Evolutionary conservation across 2,888 invertebrate species (phyloP).

Genomic region (Anaspis maculata): DNA sequence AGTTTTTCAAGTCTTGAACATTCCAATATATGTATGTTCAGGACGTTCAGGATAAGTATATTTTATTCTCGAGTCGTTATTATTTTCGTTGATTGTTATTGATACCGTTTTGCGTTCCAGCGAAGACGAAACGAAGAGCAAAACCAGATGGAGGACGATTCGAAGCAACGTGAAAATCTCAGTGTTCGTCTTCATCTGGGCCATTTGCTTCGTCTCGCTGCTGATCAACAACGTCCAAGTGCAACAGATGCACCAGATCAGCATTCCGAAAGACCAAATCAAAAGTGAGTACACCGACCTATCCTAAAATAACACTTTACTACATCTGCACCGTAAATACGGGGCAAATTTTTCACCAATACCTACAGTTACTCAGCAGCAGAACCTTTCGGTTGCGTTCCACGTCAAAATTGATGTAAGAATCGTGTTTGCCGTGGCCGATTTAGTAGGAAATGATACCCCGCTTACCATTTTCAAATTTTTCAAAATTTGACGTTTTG

Average conservation of each 20-base stretch:
- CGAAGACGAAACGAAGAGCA: not conserved
- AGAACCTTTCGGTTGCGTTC: too few species aligned
- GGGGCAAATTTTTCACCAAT: not conserved
- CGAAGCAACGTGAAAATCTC: slow-evolving; percentile 44
- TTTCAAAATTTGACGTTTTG: too few species aligned
- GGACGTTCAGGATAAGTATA: too few species aligned
- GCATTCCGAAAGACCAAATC: slow-evolving; percentile 47
- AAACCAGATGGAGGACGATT: slow-evolving; percentile 1
- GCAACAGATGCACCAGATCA: slow-evolving; percentile 52
- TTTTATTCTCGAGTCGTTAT: too few species aligned
- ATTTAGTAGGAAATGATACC: too few species aligned
- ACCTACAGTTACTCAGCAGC: not conserved
- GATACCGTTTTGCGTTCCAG: too few species aligned
- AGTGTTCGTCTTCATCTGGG: slow-evolving; percentile 55
- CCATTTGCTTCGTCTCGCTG: slow-evolving; percentile 58
- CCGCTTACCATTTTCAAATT: too few species aligned
- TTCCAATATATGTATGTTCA: too few species aligned
- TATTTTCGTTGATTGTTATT: too few species aligned
- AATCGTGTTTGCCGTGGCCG: too few species aligned
- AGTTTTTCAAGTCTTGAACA: too few species aligned
- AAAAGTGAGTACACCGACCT: slow-evolving; percentile 29
- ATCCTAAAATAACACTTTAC: not conserved
- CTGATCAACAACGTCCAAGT: slow-evolving; percentile 62
- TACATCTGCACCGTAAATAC: not conserved
- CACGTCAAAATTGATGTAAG: too few species aligned